Percentiles rank a stretch among this genome's conserved stretches.
Conservation (phyloP, 2,797 vertebrate genomes). For the Clamator glandarius region DNA sequence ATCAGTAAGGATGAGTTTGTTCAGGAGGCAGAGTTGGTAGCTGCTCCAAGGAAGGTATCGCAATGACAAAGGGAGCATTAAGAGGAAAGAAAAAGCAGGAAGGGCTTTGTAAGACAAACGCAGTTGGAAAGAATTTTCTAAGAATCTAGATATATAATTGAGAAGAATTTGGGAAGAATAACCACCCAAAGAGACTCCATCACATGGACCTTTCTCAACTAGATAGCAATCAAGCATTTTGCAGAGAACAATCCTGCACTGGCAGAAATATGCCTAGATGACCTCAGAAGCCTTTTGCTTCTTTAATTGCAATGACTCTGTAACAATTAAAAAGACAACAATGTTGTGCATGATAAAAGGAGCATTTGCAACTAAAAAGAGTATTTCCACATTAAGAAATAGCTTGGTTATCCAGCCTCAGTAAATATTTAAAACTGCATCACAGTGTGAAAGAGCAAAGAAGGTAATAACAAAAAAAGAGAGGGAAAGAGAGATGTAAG, state of each 20-base stretch:
- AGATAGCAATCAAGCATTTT: conserved; percentile 32
- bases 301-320: conserved; percentile 27
- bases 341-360: conserved; percentile 36
- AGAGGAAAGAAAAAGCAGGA: not conserved
- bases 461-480: not conserved
- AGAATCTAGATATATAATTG: not conserved
- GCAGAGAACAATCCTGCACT: conserved; percentile 12
- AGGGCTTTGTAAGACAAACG: not conserved
- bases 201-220: not conserved
- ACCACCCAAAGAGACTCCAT: not conserved
- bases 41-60: not conserved
- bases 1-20: not conserved
- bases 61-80: not conserved
- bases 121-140: not conserved
- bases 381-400: conserved; percentile 41
- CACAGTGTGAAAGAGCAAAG: not conserved
- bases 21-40: not conserved
- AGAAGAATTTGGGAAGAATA: not conserved
- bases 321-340: conserved; percentile 39
- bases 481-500: not conserved
- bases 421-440: conserved; percentile 18
- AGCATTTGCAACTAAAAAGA: conserved; percentile 45
- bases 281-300: conserved; percentile 23
- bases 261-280: not conserved
- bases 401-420: not conserved